These are phyloP conservation scores for Jacana jacana DNA, from an alignment of 2,113 vertebrate genomes.

Conservation along the genomic window DNA sequence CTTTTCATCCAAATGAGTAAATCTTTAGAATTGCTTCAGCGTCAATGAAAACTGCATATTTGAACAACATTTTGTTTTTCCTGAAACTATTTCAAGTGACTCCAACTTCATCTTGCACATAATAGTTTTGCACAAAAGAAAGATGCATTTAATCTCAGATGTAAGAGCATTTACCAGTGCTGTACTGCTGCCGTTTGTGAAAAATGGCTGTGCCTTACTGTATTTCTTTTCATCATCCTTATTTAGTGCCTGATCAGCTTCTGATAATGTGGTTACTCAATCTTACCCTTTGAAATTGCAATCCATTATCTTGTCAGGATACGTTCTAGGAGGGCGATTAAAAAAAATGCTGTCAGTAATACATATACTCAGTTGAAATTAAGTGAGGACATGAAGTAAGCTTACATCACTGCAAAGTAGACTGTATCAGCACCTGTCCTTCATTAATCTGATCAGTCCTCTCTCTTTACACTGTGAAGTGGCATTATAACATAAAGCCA, in stretches of 20 bases:
- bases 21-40: not conserved
- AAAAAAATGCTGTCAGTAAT: slow-evolving; percentile 26
- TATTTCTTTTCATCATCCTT: slow-evolving; percentile 18
- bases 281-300: slow-evolving; percentile 12
- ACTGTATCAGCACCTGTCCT: not conserved
- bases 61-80: not conserved
- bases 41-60: not conserved
- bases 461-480: not conserved
- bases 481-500: not conserved
- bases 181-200: not conserved
- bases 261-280: not conserved
- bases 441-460: not conserved
- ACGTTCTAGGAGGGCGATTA: not conserved
- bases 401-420: not conserved
- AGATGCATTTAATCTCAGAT: not conserved
- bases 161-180: not conserved
- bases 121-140: not conserved
- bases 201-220: slow-evolving; percentile 6
- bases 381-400: not conserved
- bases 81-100: not conserved
- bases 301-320: slow-evolving; percentile 12
- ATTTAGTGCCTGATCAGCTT: slow-evolving; percentile 14
- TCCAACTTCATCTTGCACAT: not conserved
- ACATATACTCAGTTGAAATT: not conserved
- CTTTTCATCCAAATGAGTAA: not conserved